Base-by-base conservation (phyloP, 2,888 invertebrate genomes). In the Orthonevra nobilis region DNA sequence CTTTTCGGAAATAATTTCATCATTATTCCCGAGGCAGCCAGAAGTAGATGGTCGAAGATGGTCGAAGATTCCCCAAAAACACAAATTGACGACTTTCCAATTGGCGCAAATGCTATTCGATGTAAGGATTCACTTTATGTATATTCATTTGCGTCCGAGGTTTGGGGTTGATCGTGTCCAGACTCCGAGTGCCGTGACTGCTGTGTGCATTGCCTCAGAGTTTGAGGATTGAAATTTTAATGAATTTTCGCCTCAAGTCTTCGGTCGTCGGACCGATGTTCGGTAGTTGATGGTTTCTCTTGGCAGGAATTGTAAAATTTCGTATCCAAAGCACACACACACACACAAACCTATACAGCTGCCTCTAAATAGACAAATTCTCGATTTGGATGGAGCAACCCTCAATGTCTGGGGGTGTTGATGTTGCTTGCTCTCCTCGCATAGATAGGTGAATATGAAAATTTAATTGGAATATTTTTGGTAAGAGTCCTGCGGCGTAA, bases 401-500 rank as follows among this genome's bases (percentile, higher is more conserved):
- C n/a, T n/a, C n/a, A n/a, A n/a, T n/a, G n/a, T n/a, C n/a, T n/a
- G n/a, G n/a, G n/a, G n/a, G n/a, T n/a, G n/a, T n/a, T n/a, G n/a
- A n/a, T n/a, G n/a, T n/a, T n/a, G n/a, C n/a, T n/a, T n/a, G n/a
- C n/a, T n/a, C n/a, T n/a, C n/a, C n/a, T n/a, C n/a, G n/a, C n/a
- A n/a, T n/a, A n/a, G n/a, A n/a, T n/a, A 26, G 26, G 46, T 30
- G 66, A 52, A 36, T 58, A 38, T 34, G 32, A 56, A 56, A 64
- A 56, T 48, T 63, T 63, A 63, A 72, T 72, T 72, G 72, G 63
- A 72, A 63, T 63, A 63, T 72, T 64, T 72, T 64, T 48, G 54
- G 32, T 38, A 32, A 52, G 50, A 44, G 50, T 36, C 50, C 40
- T 50, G 34, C 44, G 42, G 50, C 63, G 14, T 36, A n/a, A 14